Evolutionary conservation across 1,140 invertebrate species (phyloP), one percentile per base, ranked within the genome.

Genomic region (Campoletis sonorensis): DNA sequence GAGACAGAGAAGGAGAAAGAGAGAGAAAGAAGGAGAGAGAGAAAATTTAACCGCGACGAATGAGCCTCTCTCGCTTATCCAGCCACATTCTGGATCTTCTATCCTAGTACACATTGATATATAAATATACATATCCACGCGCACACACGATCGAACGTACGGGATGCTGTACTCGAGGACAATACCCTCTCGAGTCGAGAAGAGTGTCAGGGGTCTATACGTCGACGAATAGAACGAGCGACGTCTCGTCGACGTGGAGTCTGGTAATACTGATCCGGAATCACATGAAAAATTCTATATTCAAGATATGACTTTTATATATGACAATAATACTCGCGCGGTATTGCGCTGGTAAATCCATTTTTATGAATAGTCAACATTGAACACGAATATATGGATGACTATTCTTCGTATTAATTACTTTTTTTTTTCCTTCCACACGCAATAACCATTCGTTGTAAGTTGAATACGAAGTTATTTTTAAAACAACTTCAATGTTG

Each of bases 131-230:
- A 45, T 11, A 45, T 45, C 5, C 13, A 13, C 40, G 40, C 11
- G 5, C 40, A 45, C 40, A 45, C 11, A 45, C 30, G 68, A 40
- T 26, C 33, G 27, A 71, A 27, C 77, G 81, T 81, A 81, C 75
- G 73, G 72, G 81, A 83, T 83, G 75, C 79, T 84, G 85, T 82
- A 86, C 81, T 82, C 82, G 85, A 86, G 85, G 83, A 86, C 85
- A 82, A 86, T 86, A 86, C 85, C 82, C 85, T 80, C 83, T 79
- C 83, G 84, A 80, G 71, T 85, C 68, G 73, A 68, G 40, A 23
- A 23, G 18, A 75, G 72, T 75, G 54, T 58, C 72, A 75, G 72
- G 45, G 72, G 11, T 75, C 49, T 58, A 18, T 75, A 23, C 71
- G n/a, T 73, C 71, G 71, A 33, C 40, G 71, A 71, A 77, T 75